Base-by-base conservation (phyloP, 2,888 invertebrate genomes). In the Rhyacophila evoluta region DNA sequence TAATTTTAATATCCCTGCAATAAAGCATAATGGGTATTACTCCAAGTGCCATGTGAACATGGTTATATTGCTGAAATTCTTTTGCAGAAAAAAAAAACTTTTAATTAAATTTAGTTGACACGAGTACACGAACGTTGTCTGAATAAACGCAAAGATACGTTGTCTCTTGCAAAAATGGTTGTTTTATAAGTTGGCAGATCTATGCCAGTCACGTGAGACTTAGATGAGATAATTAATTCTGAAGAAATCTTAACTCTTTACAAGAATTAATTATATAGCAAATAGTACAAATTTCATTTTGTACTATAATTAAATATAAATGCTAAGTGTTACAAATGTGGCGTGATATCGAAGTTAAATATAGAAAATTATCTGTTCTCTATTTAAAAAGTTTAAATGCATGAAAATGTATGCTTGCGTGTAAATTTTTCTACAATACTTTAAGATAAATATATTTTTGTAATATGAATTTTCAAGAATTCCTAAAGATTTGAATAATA, bases 81-180 rank as follows among this genome's bases (percentile, higher is more conserved):
- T 55, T 55, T 1, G 55, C 55, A 55, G 55, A 55, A 55, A 55
- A 38, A n/a, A n/a, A 38, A 55, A 55, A 55, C 15, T 55, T 55
- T 55, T 55, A 55, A 55, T 55, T 55, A 55, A 55, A 55, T 55
- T 55, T 55, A 55, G 19, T 55, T 55, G 55, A 55, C 10, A 55
- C 55, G 25, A 55, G 10, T 10, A 55, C 55, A 55, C 55, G 55
- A 55, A 55, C 25, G 55, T 19, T 25, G 55, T 55, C 55, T 55
- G 55, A 55, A 55, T 55, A 55, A 55, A 55, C 55, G 55, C 55
- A 55, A 55, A 55, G 55, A 55, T 55, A 55, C 55, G 19, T 55
- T 55, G 39, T n/a, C 12, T 39, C 19, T 55, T 55, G 19, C 55
- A 55, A 55, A 55, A 55, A 55, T 55, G 19, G 55, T 55, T 55